Evolutionary conservation across 2,113 vertebrate species (phyloP).

Genomic region (Monopterus albus): DNA sequence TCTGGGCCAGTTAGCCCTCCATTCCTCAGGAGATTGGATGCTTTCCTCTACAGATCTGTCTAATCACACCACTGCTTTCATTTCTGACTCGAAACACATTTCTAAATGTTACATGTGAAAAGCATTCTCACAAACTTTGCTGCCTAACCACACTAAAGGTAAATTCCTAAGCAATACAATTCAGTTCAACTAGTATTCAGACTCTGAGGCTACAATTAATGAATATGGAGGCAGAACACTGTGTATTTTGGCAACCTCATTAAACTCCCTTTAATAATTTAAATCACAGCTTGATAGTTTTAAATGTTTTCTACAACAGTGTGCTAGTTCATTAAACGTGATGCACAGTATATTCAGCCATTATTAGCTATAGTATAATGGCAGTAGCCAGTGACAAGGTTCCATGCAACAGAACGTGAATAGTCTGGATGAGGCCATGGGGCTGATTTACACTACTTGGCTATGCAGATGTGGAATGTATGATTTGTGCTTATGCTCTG

Average conservation of each 20-base stretch:
- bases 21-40: constrained; percentile 65
- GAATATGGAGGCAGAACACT: constrained; percentile 39
- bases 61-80: constrained; percentile 54
- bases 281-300: constrained; percentile 35
- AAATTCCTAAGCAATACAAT: constrained; percentile 37
- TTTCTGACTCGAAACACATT: constrained; percentile 64
- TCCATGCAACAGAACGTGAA: no score
- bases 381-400: not conserved
- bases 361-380: not conserved
- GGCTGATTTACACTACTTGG: no score
- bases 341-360: not conserved
- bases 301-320: constrained; percentile 22
- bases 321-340: not conserved
- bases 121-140: constrained; percentile 38
- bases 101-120: constrained; percentile 47
- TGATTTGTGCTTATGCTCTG: no score
- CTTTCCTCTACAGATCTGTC: constrained; percentile 51
- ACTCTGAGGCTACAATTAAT: constrained; percentile 51
- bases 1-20: constrained; percentile 47
- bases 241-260: constrained; percentile 50
- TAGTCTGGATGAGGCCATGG: no score
- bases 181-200: constrained; percentile 52
- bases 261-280: constrained; percentile 49
- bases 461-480: no score
- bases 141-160: constrained; percentile 50